These are phyloP conservation scores for Lutraria lutraria DNA, from an alignment of 2,888 invertebrate species.

Conservation along the genomic window DNA sequence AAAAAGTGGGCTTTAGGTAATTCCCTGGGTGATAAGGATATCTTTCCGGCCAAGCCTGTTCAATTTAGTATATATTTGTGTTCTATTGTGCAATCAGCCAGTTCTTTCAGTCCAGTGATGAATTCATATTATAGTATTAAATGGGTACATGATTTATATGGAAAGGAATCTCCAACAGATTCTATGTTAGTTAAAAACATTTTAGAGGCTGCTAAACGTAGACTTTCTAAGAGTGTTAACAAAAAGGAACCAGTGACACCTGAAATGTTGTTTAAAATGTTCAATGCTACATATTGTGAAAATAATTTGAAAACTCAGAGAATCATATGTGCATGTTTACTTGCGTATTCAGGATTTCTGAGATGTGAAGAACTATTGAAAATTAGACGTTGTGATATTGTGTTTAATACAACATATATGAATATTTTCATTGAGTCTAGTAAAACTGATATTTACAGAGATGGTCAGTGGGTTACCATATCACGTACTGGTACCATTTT, in stretches of 20 bases:
- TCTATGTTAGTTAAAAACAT: slow-evolving; percentile 42
- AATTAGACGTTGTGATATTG: slow-evolving; percentile 43
- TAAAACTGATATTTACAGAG: slow-evolving; percentile 55
- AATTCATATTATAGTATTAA: slow-evolving; percentile 59
- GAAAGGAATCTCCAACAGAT: slow-evolving; percentile 44
- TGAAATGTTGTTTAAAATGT: slow-evolving; percentile 27
- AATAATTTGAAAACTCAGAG: slow-evolving; percentile 27
- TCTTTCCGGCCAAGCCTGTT: slow-evolving; percentile 60
- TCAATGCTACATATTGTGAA: background rate
- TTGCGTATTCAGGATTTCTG: slow-evolving; percentile 47
- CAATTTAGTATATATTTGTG: slow-evolving; percentile 52
- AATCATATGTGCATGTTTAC: slow-evolving; percentile 27
- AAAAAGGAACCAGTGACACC: slow-evolving; percentile 56
- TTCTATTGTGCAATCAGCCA: slow-evolving; percentile 48
- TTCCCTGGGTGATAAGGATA: slow-evolving; percentile 42
- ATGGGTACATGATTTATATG: slow-evolving; percentile 52
- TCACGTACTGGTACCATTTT: slow-evolving; percentile 29
- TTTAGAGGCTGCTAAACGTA: slow-evolving; percentile 50
- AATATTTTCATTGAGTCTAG: slow-evolving; percentile 48
- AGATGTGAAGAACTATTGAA: slow-evolving; percentile 45
- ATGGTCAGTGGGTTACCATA: slow-evolving; percentile 45
- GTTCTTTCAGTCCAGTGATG: slow-evolving; percentile 53
- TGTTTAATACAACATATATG: slow-evolving; percentile 29
- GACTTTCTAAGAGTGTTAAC: slow-evolving; percentile 25
- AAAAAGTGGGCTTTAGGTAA: slow-evolving; percentile 49